Evolutionary conservation across 1,140 invertebrate genomes (phyloP).

Genomic region (Himalopsyche phryganea): DNA sequence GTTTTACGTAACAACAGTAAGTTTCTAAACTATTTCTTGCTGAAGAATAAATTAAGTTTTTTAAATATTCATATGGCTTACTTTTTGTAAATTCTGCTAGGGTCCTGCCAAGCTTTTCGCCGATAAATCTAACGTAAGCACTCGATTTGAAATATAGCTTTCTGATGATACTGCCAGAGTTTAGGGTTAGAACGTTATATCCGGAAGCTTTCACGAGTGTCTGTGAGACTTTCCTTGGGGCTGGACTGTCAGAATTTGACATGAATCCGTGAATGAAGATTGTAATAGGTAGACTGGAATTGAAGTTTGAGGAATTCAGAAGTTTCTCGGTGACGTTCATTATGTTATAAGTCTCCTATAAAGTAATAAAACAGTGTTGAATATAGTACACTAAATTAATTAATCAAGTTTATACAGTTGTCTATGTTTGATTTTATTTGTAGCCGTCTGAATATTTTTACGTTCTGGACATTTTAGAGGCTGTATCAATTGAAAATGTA

Average conservation of each 20-base stretch:
- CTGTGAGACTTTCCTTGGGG: constrained; percentile 38
- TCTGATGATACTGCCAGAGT: constrained; percentile 41
- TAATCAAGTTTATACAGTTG: too few species aligned
- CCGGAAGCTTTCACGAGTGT: constrained; percentile 43
- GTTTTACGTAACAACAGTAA: too few species aligned
- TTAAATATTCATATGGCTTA: constrained; percentile 19
- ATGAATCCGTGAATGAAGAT: constrained; percentile 46
- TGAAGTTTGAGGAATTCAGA: constrained; percentile 29
- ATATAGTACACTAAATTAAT: too few species aligned
- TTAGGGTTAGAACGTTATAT: constrained; percentile 45
- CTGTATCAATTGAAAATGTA: too few species aligned
- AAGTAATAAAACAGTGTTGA: too few species aligned
- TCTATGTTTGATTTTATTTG: too few species aligned
- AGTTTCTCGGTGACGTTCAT: constrained; percentile 30
- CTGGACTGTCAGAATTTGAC: constrained; percentile 37
- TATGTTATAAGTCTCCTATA: constrained; percentile 37
- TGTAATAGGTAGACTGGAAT: constrained; percentile 34
- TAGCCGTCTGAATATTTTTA: too few species aligned
- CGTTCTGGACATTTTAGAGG: too few species aligned
- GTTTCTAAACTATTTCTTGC: too few species aligned
- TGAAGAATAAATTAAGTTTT: too few species aligned
- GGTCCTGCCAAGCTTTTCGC: constrained; percentile 35
- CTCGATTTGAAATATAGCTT: constrained; percentile 43
- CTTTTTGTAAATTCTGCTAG: constrained; percentile 39
- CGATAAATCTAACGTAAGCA: constrained; percentile 44